phyloP scores from a whole-genome alignment of 2,797 vertebrate species.

The Pygocentrus nattereri region DNA sequence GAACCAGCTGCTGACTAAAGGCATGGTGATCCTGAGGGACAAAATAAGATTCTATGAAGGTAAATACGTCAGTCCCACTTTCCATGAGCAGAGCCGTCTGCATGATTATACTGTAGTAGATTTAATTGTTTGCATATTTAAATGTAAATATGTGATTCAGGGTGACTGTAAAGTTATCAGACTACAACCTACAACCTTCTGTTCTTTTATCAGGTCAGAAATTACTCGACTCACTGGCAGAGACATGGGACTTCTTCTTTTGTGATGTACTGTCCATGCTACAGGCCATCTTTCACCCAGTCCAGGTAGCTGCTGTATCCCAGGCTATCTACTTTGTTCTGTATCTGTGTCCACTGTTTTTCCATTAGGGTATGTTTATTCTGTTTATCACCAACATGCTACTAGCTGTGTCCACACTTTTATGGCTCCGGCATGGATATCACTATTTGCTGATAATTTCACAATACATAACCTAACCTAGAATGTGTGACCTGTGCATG shows the following conservation, averaged over 20 bases:
- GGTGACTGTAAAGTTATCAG: not conserved
- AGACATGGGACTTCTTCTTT: conserved; percentile 99
- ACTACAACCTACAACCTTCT: not conserved
- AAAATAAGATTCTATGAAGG: conserved; percentile 99
- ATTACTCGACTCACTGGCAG: conserved; percentile 95
- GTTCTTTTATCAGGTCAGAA: conserved; percentile 88
- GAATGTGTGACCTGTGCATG: not conserved
- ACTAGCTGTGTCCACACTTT: not conserved
- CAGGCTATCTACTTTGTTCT: not conserved
- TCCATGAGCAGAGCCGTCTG: not conserved
- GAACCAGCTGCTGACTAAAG: conserved; percentile 98
- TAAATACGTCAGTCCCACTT: conserved; percentile 61
- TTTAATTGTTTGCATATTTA: not conserved
- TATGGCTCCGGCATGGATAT: not conserved
- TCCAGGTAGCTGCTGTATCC: conserved; percentile 82
- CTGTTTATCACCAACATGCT: not conserved
- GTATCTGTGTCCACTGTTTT: not conserved
- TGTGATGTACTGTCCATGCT: conserved; percentile 94
- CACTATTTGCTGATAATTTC: not conserved
- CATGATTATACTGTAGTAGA: not conserved
- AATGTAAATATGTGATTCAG: not conserved
- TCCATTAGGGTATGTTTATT: not conserved
- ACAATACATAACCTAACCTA: not conserved
- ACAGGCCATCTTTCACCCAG: conserved; percentile 97
- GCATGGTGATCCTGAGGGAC: conserved; percentile 98